phyloP scores from a whole-genome alignment of 92 coral and sea anemone genomes.

The Paramuricea clavata region DNA sequence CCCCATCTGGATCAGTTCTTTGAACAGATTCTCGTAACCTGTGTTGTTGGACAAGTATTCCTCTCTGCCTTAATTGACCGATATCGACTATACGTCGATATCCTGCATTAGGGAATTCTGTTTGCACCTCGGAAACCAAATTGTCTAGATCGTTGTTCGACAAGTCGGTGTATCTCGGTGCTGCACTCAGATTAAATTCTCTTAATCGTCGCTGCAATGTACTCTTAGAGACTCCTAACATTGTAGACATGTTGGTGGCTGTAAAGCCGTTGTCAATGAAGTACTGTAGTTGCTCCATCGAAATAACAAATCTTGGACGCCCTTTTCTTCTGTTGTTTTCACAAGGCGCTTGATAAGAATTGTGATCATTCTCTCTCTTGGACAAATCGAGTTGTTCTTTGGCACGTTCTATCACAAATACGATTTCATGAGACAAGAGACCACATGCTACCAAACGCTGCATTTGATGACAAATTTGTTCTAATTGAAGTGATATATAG shows the following conservation, averaged over 20 bases:
- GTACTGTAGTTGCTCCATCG: background rate
- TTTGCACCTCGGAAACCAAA: background rate
- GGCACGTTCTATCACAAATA: background rate
- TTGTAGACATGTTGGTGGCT: background rate
- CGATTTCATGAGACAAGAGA: background rate
- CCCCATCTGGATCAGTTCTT: constrained; percentile 10
- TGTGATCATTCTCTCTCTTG: background rate
- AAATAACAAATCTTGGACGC: constrained; percentile 6
- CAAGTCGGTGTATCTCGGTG: background rate
- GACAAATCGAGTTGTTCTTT: constrained; percentile 8
- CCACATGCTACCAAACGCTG: constrained; percentile 2
- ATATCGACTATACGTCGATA: constrained; percentile 9
- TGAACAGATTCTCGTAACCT: constrained; percentile 12
- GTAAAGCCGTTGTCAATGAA: constrained; percentile 2
- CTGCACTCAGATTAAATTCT: background rate
- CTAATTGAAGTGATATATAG: too few species aligned
- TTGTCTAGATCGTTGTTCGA: constrained; percentile 18
- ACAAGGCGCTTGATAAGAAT: constrained; percentile 5
- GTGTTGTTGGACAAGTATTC: constrained; percentile 11
- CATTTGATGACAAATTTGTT: constrained; percentile 5
- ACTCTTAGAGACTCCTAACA: background rate
- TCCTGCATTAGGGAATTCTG: constrained; percentile 14
- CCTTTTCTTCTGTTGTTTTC: background rate
- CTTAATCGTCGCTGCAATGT: constrained; percentile 16
- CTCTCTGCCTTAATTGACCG: constrained; percentile 19